Evolutionary conservation across 1,140 invertebrate genomes (phyloP).

Genomic region (Meloidogyne exigua): DNA sequence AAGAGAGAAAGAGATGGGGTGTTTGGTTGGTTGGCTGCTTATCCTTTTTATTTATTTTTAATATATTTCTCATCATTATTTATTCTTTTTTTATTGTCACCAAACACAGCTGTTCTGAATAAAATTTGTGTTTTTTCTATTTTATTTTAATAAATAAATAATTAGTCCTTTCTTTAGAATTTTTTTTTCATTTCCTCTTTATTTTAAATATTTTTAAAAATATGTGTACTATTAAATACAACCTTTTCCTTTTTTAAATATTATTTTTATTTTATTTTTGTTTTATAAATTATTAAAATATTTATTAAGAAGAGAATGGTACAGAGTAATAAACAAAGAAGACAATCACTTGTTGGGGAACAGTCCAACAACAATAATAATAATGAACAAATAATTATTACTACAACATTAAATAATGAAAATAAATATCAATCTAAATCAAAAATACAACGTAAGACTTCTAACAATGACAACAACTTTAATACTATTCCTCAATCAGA

Average conservation of each 20-base stretch:
- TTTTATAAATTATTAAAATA: neutral
- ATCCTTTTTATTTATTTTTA: neutral
- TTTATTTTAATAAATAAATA: neutral
- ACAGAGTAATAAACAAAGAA: conserved; percentile 9
- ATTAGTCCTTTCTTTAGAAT: no score
- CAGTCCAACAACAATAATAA: conserved; percentile 9
- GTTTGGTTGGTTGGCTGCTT: no score
- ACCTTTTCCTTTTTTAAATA: no score
- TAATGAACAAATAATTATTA: neutral
- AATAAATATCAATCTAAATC: neutral
- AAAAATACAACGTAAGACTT: neutral
- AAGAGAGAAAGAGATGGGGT: no score
- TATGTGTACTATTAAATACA: no score
- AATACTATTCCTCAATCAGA: neutral
- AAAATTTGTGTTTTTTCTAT: neutral
- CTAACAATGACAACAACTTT: neutral
- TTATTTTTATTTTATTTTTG: neutral
- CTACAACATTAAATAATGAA: neutral
- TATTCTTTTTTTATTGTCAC: conserved; percentile 3
- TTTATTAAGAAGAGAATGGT: conserved; percentile 13
- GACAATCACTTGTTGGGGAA: neutral
- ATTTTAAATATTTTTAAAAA: no score
- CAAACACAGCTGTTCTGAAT: neutral
- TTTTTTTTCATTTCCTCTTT: no score
- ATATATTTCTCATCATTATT: neutral